Percentiles rank a stretch among this genome's conserved stretches.
Evolutionary conservation across 2,888 invertebrate genomes (phyloP).

Genomic region (Melieria picta): DNA sequence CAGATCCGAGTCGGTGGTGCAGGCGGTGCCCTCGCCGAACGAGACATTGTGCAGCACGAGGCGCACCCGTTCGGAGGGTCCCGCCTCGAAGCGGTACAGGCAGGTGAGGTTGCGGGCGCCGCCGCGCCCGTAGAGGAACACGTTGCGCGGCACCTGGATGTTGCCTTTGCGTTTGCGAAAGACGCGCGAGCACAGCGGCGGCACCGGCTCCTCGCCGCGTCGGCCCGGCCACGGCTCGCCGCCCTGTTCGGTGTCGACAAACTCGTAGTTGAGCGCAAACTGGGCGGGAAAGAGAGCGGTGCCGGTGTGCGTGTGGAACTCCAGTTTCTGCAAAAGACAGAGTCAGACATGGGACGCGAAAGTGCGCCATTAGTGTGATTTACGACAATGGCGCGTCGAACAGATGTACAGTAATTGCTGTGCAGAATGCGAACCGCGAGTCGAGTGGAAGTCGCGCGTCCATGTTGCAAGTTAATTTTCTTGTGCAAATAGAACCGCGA

Average conservation of each 20-base stretch:
- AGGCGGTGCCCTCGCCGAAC: slow-evolving; percentile 75
- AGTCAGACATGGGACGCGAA: no score
- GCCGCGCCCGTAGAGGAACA: slow-evolving; percentile 85
- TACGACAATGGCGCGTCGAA: no score
- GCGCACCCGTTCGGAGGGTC: slow-evolving; percentile 73
- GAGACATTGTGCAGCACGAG: slow-evolving; percentile 77
- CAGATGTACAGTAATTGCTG: no score
- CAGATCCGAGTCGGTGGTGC: slow-evolving; percentile 77
- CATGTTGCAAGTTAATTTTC: no score
- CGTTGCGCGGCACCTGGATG: slow-evolving; percentile 76
- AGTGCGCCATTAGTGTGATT: no score
- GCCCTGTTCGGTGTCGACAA: slow-evolving; percentile 81
- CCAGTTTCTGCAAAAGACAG: slow-evolving; percentile 64
- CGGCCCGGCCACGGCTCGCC: slow-evolving; percentile 73
- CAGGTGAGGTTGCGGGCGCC: slow-evolving; percentile 82
- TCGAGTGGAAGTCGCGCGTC: no score
- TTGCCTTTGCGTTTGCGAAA: slow-evolving; percentile 75
- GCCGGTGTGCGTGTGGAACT: slow-evolving; percentile 74
- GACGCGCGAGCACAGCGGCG: slow-evolving; percentile 71
- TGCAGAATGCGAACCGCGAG: no score
- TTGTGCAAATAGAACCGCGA: no score
- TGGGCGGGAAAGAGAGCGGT: slow-evolving; percentile 83
- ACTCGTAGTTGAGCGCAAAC: slow-evolving; percentile 81
- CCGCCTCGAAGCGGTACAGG: slow-evolving; percentile 79
- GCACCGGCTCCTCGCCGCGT: slow-evolving; percentile 66